Percentiles rank a stretch among this genome's conserved stretches.
phyloP scores from a whole-genome alignment of 2,113 vertebrate species.

The Etia nguti region DNA sequence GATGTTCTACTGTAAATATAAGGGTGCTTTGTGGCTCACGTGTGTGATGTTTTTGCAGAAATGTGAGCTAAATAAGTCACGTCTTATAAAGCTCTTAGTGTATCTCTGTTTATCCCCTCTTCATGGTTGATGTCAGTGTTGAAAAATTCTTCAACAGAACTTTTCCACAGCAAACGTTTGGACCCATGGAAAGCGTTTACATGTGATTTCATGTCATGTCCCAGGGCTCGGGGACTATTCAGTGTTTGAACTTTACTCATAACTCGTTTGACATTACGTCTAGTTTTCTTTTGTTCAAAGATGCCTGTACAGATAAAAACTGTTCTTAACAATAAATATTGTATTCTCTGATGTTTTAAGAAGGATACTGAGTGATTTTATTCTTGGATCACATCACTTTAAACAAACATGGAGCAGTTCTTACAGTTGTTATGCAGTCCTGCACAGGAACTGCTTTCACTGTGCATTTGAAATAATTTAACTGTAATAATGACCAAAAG shows the following conservation, averaged over 20 bases:
- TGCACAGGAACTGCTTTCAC: neutral
- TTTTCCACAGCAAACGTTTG: fast-evolving
- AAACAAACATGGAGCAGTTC: neutral
- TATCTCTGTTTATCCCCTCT: neutral
- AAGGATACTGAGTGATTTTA: neutral
- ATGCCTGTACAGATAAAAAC: neutral
- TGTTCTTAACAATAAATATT: neutral
- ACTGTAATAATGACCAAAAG: neutral
- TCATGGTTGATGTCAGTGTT: neutral
- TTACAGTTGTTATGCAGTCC: neutral
- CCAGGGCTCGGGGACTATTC: neutral
- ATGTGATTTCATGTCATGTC: neutral
- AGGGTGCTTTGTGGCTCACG: neutral
- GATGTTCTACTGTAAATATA: neutral
- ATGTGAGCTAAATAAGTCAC: neutral
- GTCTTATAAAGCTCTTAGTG: neutral
- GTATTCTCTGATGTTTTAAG: neutral
- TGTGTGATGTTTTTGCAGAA: neutral
- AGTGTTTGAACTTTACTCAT: neutral
- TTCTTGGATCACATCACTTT: neutral
- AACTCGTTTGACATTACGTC: neutral
- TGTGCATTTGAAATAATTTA: neutral
- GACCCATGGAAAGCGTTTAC: fast-evolving
- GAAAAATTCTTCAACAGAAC: neutral
- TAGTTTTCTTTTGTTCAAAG: neutral